Evolutionary conservation across 2,888 invertebrate species (phyloP).

Genomic region (Phlogophora meticulosa): DNA sequence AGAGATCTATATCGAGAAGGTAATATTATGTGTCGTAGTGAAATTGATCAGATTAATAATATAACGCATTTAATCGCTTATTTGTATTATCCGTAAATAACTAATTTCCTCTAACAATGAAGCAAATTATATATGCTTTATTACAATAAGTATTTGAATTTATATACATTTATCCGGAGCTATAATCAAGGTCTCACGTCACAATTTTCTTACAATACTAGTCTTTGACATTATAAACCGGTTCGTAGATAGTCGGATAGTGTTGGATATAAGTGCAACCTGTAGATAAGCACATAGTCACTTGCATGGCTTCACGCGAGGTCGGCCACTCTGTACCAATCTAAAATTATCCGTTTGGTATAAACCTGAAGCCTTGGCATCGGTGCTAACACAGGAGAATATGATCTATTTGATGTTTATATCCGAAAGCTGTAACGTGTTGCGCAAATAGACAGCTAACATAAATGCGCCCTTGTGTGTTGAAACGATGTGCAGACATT

Average conservation of each 20-base stretch:
- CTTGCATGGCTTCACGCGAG: constrained; percentile 81
- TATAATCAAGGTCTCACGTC: constrained; percentile 16
- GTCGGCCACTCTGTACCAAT: constrained; percentile 70
- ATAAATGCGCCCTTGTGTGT: constrained; percentile 31
- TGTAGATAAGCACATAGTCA: constrained; percentile 70
- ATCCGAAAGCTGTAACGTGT: constrained; percentile 58
- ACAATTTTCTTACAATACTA: constrained; percentile 23
- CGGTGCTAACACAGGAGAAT: constrained; percentile 49
- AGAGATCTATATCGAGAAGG: constrained; percentile 9
- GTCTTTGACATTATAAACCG: constrained; percentile 30
- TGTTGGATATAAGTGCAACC: constrained; percentile 72
- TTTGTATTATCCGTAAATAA: constrained; percentile 34
- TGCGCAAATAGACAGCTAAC: constrained; percentile 62
- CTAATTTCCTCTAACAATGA: constrained; percentile 42
- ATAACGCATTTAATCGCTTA: constrained; percentile 31
- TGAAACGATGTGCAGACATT: constrained; percentile 44
- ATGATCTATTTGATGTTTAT: constrained; percentile 69
- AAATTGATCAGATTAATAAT: constrained; percentile 9
- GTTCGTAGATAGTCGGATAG: constrained; percentile 59
- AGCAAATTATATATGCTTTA: constrained; percentile 47
- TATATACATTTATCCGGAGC: constrained; percentile 17
- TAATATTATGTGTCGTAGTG: constrained; percentile 14
- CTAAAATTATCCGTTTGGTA: constrained; percentile 77
- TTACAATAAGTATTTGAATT: constrained; percentile 29
- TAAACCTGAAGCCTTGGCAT: constrained; percentile 70